Evolutionary conservation across 1,140 invertebrate species (phyloP), one percentile per base, ranked within the genome.

Genomic region (Centruroides vittatus): DNA sequence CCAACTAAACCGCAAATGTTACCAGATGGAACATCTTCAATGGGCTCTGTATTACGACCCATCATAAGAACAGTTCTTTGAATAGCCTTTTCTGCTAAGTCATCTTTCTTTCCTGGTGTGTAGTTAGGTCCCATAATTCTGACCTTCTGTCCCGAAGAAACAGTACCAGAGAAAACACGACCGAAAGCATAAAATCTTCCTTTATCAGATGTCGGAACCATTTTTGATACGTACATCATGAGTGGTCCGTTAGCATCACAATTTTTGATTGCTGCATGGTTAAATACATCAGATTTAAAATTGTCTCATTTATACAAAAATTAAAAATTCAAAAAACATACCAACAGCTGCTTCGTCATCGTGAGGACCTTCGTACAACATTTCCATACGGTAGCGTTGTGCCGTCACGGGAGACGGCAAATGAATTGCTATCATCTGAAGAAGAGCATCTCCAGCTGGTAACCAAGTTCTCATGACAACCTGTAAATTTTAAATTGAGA

Each of bases 171-270:
- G 80, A 99, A 99, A 7, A 99, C 97, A 81, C 97, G 93, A 63
- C 97, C 97, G 74, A 99, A 99, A 60, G 96, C 97, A 78, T 98
- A 99, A 84, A 99, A 99, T 75, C 97, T 86, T 66, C 97, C 97
- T 78, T 99, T 99, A 75, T 99, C 97, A 50, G 91, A 89, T 5
- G 97, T 99, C 60, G 97, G 97, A 76, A 99, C 97, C 97, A 99
- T 99, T 79, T 99, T 99, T 35, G 94, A 98, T 65, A 99, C 83
- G 82, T 99, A 99, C 96, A 99, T 99, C 95, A 99, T 99, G 36
- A 99, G 81, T 34, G 93, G 95, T 66, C 85, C 97, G 68, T 95
- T 87, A 7, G 93, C 86, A 77, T 99, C 91, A 75, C 96, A 99
- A 70, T 76, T 89, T 84, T 93, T 79, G 55, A 84, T 76, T 47